Percentiles rank a stretch among this genome's conserved stretches.
phyloP scores from a whole-genome alignment of 1,140 invertebrate species.

The Diorhabda sublineata region DNA sequence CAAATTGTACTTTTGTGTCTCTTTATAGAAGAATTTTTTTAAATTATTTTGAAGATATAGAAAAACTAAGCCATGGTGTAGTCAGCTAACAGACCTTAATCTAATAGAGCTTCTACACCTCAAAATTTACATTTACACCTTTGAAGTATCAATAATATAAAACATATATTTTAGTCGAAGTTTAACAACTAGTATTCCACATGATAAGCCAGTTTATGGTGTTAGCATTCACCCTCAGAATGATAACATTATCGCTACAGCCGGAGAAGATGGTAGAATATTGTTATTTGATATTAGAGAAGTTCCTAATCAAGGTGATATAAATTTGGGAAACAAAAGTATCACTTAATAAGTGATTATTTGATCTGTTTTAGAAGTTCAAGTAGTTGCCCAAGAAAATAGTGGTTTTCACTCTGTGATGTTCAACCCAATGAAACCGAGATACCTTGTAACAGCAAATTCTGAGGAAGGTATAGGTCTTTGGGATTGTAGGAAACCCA shows the following conservation, averaged over 20 bases:
- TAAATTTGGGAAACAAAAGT: background rate
- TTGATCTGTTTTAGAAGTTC: constrained; percentile 51
- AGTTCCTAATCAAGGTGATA: constrained; percentile 53
- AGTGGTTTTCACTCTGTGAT: constrained; percentile 85
- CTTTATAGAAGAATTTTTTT: too few species aligned
- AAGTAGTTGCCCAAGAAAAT: constrained; percentile 62
- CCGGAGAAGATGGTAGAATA: constrained; percentile 85
- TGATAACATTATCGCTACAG: constrained; percentile 78
- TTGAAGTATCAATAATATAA: background rate
- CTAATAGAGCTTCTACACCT: too few species aligned
- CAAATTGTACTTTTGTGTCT: too few species aligned
- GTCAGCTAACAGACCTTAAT: too few species aligned
- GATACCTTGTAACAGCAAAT: constrained; percentile 82
- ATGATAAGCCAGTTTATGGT: constrained; percentile 86
- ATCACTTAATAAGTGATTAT: background rate
- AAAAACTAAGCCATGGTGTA: too few species aligned
- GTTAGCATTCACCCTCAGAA: constrained; percentile 81
- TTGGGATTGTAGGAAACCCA: constrained; percentile 83
- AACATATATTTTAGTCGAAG: constrained; percentile 54
- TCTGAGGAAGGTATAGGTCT: constrained; percentile 81
- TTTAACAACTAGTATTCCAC: constrained; percentile 71
- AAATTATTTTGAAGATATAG: too few species aligned
- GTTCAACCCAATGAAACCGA: constrained; percentile 81
- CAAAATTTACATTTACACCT: too few species aligned
- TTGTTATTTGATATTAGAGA: constrained; percentile 80